Conservation (phyloP, 2,888 invertebrate genomes). For the Alcis repandata region DNA sequence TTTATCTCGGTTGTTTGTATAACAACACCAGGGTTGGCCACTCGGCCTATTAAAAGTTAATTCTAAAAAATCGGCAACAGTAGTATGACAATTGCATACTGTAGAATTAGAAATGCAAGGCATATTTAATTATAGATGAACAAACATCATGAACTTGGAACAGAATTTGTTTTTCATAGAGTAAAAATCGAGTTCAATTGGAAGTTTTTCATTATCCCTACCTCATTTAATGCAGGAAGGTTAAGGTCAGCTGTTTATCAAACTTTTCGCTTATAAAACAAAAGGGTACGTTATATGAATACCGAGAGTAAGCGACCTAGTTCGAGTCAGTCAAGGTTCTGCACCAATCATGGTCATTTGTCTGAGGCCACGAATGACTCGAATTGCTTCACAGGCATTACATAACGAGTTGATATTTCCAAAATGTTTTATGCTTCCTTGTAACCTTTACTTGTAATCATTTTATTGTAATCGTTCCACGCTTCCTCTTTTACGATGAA, state of each 20-base stretch:
- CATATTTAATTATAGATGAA: too few relatives aligned
- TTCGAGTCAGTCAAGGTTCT: slow-evolving; percentile 40
- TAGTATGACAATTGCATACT: too few relatives aligned
- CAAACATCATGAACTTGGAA: too few relatives aligned
- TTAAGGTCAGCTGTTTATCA: slow-evolving; percentile 21
- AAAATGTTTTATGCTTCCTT: slow-evolving; percentile 5
- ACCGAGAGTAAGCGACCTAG: slow-evolving; percentile 37
- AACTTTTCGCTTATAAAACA: slow-evolving; percentile 50
- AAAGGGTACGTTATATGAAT: slow-evolving; percentile 43
- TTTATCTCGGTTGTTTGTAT: too few relatives aligned
- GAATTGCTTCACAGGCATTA: slow-evolving; percentile 32
- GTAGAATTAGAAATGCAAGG: too few relatives aligned
- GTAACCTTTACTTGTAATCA: slow-evolving; percentile 5
- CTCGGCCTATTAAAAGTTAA: too few relatives aligned
- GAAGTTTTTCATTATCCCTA: background rate
- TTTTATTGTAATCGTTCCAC: slow-evolving; percentile 13
- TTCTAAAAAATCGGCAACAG: too few relatives aligned
- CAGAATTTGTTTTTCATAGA: too few relatives aligned
- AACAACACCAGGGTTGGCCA: too few relatives aligned
- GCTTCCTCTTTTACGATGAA: slow-evolving; percentile 37
- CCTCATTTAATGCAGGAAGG: too few relatives aligned
- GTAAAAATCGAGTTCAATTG: too few relatives aligned
- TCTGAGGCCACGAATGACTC: slow-evolving; percentile 38
- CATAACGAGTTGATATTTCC: slow-evolving; percentile 8
- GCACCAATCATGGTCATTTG: slow-evolving; percentile 42